These are phyloP conservation scores for Drosophila hamatofila DNA, from an alignment of 2,888 invertebrate species.

Conservation along the genomic window DNA sequence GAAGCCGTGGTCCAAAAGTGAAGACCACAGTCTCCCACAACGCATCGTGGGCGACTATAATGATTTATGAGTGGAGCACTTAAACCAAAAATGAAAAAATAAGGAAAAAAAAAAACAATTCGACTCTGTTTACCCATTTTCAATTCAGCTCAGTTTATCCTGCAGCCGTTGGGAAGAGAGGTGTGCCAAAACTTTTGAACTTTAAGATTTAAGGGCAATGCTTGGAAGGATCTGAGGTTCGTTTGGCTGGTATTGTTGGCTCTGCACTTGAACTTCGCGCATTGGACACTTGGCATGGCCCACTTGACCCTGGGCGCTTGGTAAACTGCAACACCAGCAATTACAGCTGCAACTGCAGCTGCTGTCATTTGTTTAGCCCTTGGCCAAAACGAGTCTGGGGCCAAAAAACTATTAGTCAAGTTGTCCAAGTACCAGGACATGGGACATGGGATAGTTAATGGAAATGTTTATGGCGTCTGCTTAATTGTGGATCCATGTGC, in stretches of 20 bases:
- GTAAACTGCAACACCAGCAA: slow-evolving; percentile 33
- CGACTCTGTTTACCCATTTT: slow-evolving; percentile 5
- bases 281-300: not conserved
- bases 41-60: slow-evolving; percentile 1
- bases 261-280: slow-evolving; percentile 15
- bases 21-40: not conserved
- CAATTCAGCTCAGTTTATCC: not conserved
- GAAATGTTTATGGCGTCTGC: slow-evolving; percentile 44
- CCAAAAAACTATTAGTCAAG: slow-evolving; percentile 42
- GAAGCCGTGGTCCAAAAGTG: not conserved
- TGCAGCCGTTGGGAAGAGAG: not conserved
- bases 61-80: slow-evolving; percentile 35
- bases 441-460: slow-evolving; percentile 10
- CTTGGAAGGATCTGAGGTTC: not conserved
- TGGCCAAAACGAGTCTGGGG: slow-evolving; percentile 54
- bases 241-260: not conserved
- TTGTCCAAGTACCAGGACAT: slow-evolving; percentile 5
- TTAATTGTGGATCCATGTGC: slow-evolving; percentile 34
- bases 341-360: slow-evolving; percentile 15
- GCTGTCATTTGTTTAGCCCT: slow-evolving; percentile 56
- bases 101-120: not conserved
- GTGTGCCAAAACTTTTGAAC: slow-evolving; percentile 3
- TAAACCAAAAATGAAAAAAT: slow-evolving; percentile 19
- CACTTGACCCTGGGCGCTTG: slow-evolving; percentile 10
- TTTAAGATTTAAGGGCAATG: slow-evolving; percentile 31